Evolutionary conservation across 2,797 vertebrate genomes (phyloP).

Genomic region (Gorsachius magnificus): DNA sequence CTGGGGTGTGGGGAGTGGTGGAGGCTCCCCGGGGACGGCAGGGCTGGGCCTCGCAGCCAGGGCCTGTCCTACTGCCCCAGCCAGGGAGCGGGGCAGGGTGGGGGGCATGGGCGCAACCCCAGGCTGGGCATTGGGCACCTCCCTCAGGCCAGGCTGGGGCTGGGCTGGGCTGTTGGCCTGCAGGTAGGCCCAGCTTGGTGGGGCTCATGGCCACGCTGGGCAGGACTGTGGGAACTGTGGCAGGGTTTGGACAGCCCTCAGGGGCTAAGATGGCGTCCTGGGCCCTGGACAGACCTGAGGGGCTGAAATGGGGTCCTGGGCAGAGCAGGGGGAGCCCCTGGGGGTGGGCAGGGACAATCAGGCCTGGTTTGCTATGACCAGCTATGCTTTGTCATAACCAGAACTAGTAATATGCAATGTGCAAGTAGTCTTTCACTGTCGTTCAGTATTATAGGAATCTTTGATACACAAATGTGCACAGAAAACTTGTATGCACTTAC

Average conservation of each 20-base stretch:
- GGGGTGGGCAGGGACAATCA: neutral
- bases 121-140: neutral
- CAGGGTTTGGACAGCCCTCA: accelerated
- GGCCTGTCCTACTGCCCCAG: neutral
- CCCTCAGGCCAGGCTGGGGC: neutral
- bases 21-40: neutral
- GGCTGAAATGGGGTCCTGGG: neutral
- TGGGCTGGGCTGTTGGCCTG: neutral
- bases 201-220: neutral
- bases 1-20: neutral
- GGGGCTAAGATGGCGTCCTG: neutral
- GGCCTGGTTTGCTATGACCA: too few species aligned
- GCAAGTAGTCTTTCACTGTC: neutral
- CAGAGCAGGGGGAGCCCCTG: neutral
- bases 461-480: neutral
- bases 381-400: neutral
- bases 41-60: neutral
- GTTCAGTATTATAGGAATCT: neutral
- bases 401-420: neutral
- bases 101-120: neutral
- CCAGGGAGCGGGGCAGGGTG: accelerated
- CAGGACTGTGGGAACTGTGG: neutral
- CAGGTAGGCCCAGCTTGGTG: accelerated
- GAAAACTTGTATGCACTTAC: neutral
- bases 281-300: neutral